Percentiles rank a stretch among this genome's conserved stretches.
phyloP scores from a whole-genome alignment of 2,888 invertebrate genomes.

The Lydus trimaculatus region DNA sequence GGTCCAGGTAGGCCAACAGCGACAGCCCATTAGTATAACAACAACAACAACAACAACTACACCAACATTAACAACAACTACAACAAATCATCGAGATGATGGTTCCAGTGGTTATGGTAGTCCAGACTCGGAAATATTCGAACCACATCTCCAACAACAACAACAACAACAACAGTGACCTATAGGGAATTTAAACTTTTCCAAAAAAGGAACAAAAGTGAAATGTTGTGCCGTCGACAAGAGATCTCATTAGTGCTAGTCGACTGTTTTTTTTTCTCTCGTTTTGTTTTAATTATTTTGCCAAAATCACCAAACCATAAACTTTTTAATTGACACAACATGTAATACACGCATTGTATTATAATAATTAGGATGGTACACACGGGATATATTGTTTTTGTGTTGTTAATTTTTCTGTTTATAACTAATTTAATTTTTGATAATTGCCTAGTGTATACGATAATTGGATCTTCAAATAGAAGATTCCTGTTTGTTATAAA shows the following conservation, averaged over 20 bases:
- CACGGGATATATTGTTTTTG: constrained; percentile 1
- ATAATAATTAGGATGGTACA: constrained; percentile 16
- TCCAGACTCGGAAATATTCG: constrained; percentile 74
- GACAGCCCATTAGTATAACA: constrained; percentile 57
- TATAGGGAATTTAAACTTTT: constrained; percentile 18
- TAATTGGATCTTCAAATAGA: not conserved
- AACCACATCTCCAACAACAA: constrained; percentile 54
- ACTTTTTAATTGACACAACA: not conserved
- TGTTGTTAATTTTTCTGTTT: constrained; percentile 17
- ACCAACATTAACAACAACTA: constrained; percentile 70
- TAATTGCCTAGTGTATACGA: constrained; percentile 24
- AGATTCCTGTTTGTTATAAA: not conserved
- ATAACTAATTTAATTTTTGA: constrained; percentile 14
- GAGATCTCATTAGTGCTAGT: constrained; percentile 42
- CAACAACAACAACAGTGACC: constrained; percentile 30
- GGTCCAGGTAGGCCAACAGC: constrained; percentile 55
- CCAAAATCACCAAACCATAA: constrained; percentile 4
- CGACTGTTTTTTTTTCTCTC: constrained; percentile 15
- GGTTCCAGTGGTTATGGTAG: constrained; percentile 83
- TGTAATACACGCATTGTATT: constrained; percentile 17
- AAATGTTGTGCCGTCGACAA: constrained; percentile 28
- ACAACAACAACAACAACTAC: constrained; percentile 67
- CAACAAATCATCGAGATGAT: constrained; percentile 64
- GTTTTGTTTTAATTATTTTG: not conserved
- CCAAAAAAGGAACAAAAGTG: constrained; percentile 17